Evolutionary conservation across 1,140 invertebrate genomes (phyloP).

Genomic region (Spodoptera frugiperda): DNA sequence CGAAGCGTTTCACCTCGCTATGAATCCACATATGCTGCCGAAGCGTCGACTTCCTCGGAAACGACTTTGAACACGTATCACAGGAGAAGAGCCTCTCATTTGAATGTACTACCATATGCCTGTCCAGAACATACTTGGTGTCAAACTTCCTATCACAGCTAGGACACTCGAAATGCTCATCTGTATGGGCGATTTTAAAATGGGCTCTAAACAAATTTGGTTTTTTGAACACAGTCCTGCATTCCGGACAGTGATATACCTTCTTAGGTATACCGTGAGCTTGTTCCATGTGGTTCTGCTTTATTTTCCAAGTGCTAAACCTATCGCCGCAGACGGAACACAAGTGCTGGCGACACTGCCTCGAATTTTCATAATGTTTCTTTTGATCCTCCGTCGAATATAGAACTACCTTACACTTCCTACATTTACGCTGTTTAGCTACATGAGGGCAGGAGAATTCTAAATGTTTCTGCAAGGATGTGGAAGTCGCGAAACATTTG

Average conservation of each 20-base stretch:
- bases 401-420: constrained; percentile 47
- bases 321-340: constrained; percentile 52
- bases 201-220: constrained; percentile 47
- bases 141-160: constrained; percentile 55
- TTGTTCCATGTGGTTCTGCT: constrained; percentile 49
- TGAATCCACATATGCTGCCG: constrained; percentile 80
- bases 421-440: constrained; percentile 38
- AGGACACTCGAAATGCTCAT: constrained; percentile 46
- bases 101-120: constrained; percentile 73
- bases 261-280: constrained; percentile 49
- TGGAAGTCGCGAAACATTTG: constrained; percentile 78
- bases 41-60: constrained; percentile 55
- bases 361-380: constrained; percentile 44
- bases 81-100: constrained; percentile 81
- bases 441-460: constrained; percentile 36
- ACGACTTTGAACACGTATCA: constrained; percentile 71
- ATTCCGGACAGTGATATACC: constrained; percentile 52
- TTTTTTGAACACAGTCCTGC: constrained; percentile 41
- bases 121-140: constrained; percentile 43
- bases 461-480: constrained; percentile 56
- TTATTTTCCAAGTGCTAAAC: constrained; percentile 50
- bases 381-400: constrained; percentile 42
- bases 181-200: constrained; percentile 54
- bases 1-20: constrained; percentile 86
- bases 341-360: constrained; percentile 55